Evolutionary conservation across 2,113 vertebrate species (phyloP), one percentile per base, ranked within the genome.

Genomic region (Daubentonia madagascariensis): DNA sequence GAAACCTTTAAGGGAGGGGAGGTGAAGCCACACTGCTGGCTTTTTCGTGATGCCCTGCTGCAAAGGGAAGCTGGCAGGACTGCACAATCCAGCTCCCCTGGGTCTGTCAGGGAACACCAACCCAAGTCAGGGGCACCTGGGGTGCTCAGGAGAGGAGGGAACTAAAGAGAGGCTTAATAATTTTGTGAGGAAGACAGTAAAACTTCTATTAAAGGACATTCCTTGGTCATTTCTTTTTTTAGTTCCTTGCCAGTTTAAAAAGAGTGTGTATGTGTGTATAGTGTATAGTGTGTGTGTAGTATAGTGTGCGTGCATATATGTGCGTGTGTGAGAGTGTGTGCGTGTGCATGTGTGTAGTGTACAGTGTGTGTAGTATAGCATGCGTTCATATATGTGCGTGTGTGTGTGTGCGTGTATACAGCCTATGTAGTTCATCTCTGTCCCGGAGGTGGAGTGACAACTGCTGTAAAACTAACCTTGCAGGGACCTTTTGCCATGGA

Each of bases 21-120:
- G 13, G 30, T 35, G 10, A 4, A 8, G 30, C 5, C 0, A 1
- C 3, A 13, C n/a, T 25, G 23, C 50, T 18, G n/a, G 48, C 23
- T 18, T 76, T 79, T 43, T n/a, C 45, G 7, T 59, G 63, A 8
- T 12, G 48, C 32, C 30, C 17, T 37, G 0, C 13, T 40, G 3
- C 0, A 0, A 68, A 79, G 14, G 45, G 37, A 7, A 54, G 76
- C 37, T 3, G 28, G 8, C 0, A 2, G 79, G 40, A 48, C 22
- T 13, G 17, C 13, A 17, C 16, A 11, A 1, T 6, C 4, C 1
- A 35, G 37, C 8, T 65, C 40, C 30, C 48, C 63, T 65, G 22
- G 10, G 17, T 20, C 25, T 70, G 20, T 10, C 20, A 6, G 11
- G 70, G 25, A 63, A 32, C 37, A 37, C 1, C 89, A 40, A 18